Conservation (phyloP, 2,113 vertebrate genomes). For the Sitta europaea region DNA sequence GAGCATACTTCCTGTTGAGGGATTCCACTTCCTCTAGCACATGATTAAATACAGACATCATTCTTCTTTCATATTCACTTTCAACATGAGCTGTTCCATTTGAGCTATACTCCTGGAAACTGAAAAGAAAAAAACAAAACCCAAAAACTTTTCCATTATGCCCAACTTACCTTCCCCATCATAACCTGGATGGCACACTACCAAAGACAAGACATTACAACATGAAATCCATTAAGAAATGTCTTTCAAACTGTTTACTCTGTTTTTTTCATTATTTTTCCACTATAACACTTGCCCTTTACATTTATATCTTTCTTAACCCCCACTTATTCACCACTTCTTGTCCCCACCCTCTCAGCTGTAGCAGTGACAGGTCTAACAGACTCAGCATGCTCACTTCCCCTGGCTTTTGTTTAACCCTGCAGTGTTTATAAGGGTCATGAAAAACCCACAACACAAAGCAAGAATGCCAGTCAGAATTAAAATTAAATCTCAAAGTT, state of each 20-base stretch:
- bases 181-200: neutral
- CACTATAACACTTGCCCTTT: neutral
- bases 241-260: neutral
- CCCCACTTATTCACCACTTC: neutral
- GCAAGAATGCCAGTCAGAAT: neutral
- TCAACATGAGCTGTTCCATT: slow-evolving; percentile 82
- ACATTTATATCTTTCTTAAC: neutral
- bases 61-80: slow-evolving; percentile 91
- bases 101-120: slow-evolving; percentile 89
- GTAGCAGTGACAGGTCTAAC: neutral
- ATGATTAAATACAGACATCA: slow-evolving; percentile 90
- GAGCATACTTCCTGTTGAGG: slow-evolving; percentile 90
- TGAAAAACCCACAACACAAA: neutral
- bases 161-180: neutral
- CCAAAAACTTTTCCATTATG: neutral
- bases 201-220: neutral
- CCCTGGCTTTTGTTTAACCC: neutral
- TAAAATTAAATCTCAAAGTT: neutral
- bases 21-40: slow-evolving; percentile 93
- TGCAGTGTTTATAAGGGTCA: neutral
- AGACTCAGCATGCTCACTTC: neutral
- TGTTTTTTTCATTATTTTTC: neutral
- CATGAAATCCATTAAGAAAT: neutral
- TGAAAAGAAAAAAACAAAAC: neutral
- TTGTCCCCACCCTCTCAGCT: neutral